Base-by-base conservation (phyloP, 1,140 invertebrate genomes). In the Ephestia elutella region DNA sequence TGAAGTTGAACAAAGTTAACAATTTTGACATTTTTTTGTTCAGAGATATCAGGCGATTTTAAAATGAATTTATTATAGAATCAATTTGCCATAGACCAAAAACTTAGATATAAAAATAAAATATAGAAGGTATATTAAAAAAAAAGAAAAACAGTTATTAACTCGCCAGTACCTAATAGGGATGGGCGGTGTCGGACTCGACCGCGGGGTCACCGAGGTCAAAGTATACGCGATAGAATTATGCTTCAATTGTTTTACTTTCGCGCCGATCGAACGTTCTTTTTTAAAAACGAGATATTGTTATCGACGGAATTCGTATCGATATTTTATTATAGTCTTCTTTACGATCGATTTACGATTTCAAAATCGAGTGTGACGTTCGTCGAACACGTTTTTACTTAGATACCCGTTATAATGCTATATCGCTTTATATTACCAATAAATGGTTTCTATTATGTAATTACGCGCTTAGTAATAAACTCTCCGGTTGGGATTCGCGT, bases 191-290 rank as follows among this genome's bases (percentile, higher is more conserved):
- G 54, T 54, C 59, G 56, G 59, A n/a, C 57, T 53, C 62, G 65
- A 56, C 50, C 61, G 49, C 63, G 64, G 62, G 67, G 63, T 68
- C 65, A 67, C 28, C 61, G 60, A 54, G 62, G 62, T 65, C 61
- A 50, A 56, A 56, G 51, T 55, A 57, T 50, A 59, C 65, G 56
- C 68, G 66, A 67, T 71, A 69, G 69, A 78, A 73, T 78, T 78
- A 78, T 72, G 63, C 67, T 68, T 70, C 76, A 73, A 79, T 76
- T 75, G 75, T 78, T 75, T 78, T 71, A 68, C 63, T 59, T 68
- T 70, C 71, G 61, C 60, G 56, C 65, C 60, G 56, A n/a, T 56
- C 60, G 55, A 44, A 50, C 59, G 55, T 66, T 72, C 59, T 60
- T 71, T 71, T 71, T 63, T 65, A 28, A 59, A 70, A 70, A 63